phyloP scores from a whole-genome alignment of 2,113 vertebrate genomes.

The Ageneiosus marmoratus region DNA sequence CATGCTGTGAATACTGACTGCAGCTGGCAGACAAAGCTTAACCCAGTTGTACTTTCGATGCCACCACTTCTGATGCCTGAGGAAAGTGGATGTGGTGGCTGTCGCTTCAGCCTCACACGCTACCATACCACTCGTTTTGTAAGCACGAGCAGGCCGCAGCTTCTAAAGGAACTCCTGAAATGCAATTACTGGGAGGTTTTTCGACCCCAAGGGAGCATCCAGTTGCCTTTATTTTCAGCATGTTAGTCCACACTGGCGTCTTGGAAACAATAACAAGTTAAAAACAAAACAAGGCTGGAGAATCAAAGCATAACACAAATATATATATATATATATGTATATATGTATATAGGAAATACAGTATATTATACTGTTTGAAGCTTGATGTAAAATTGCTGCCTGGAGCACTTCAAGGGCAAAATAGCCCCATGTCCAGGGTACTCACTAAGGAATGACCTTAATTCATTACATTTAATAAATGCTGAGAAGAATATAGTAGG shows the following conservation, averaged over 20 bases:
- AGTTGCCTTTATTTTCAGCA: slow-evolving; percentile 10
- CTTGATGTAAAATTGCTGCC: background rate
- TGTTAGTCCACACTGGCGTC: background rate
- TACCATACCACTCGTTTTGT: slow-evolving; percentile 5
- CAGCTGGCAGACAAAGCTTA: slow-evolving; percentile 26
- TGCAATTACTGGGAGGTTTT: slow-evolving; percentile 22
- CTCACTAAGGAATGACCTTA: background rate
- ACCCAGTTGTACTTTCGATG: slow-evolving; percentile 18
- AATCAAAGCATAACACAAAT: background rate
- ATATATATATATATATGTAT: no score
- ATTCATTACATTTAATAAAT: slow-evolving; percentile 10
- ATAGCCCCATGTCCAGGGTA: no score
- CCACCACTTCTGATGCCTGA: slow-evolving; percentile 17
- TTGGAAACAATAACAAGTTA: slow-evolving; percentile 10
- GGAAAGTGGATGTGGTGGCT: slow-evolving; percentile 23
- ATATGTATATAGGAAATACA: no score
- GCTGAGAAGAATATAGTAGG: slow-evolving; percentile 11
- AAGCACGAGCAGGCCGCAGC: slow-evolving; percentile 4
- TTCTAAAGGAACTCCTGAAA: slow-evolving; percentile 13
- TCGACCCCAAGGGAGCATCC: slow-evolving; percentile 2
- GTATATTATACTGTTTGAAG: background rate
- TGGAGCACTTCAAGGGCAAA: background rate
- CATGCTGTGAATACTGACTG: slow-evolving; percentile 34
- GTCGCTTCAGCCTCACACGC: slow-evolving; percentile 14
- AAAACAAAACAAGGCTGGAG: slow-evolving; percentile 5